These are phyloP conservation scores for Struthidea cinerea DNA, from an alignment of 2,113 vertebrate genomes.

Conservation along the genomic window DNA sequence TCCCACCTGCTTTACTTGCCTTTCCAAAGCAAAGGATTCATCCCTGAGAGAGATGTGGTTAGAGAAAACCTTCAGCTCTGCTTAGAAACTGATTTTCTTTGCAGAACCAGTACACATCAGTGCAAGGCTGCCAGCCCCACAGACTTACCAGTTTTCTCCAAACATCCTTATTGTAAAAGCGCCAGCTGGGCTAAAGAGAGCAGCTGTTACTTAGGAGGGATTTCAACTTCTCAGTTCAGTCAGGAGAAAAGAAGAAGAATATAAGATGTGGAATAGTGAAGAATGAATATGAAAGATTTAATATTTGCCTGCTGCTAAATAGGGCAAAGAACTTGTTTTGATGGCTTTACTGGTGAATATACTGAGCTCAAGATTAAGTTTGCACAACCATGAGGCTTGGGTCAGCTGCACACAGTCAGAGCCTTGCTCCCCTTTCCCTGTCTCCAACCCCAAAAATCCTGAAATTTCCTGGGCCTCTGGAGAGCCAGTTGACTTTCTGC, in stretches of 20 bases:
- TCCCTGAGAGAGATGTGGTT: neutral
- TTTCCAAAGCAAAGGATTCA: neutral
- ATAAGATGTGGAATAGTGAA: neutral
- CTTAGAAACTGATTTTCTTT: neutral
- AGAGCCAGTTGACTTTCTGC: neutral
- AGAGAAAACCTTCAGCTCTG: neutral
- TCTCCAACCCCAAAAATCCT: neutral
- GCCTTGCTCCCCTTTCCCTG: neutral
- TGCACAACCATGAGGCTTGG: neutral
- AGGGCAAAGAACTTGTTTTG: neutral
- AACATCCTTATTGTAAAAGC: neutral
- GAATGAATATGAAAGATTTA: neutral
- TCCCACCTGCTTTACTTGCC: neutral
- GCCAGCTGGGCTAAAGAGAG: neutral
- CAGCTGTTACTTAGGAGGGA: neutral
- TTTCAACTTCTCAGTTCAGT: neutral
- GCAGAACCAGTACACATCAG: neutral
- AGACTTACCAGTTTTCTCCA: neutral
- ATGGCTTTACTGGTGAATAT: rapidly evolving
- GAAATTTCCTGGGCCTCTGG: neutral
- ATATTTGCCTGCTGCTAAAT: neutral
- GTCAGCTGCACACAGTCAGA: neutral
- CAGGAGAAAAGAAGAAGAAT: neutral
- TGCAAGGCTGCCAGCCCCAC: neutral
- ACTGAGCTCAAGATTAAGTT: neutral